These are phyloP conservation scores for Xiphophorus hellerii DNA, from an alignment of 2,113 vertebrate species.

Conservation along the genomic window DNA sequence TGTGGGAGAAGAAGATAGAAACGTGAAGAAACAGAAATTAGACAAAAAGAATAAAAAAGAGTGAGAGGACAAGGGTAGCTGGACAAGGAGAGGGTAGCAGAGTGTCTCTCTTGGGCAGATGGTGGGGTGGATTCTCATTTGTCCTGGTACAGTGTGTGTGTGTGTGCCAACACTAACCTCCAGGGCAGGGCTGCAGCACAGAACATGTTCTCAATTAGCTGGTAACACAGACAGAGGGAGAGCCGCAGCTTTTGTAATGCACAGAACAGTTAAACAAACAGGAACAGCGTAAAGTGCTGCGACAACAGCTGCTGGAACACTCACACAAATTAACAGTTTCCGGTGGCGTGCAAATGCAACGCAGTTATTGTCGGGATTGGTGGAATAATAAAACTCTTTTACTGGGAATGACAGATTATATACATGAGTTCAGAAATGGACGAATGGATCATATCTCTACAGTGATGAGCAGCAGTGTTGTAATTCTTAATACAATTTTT, in stretches of 20 bases:
- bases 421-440: neutral
- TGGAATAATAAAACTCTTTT: neutral
- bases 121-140: slow-evolving; percentile 79
- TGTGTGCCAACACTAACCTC: slow-evolving; percentile 74
- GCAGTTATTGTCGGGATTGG: neutral
- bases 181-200: slow-evolving; percentile 69
- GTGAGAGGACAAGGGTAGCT: slow-evolving; percentile 54
- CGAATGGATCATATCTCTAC: neutral
- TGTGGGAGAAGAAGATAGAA: slow-evolving; percentile 17
- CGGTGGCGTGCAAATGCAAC: slow-evolving; percentile 1
- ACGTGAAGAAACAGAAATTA: slow-evolving; percentile 39
- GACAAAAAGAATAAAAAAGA: slow-evolving; percentile 39
- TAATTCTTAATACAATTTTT: neutral
- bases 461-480: neutral
- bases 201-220: slow-evolving; percentile 77
- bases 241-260: slow-evolving; percentile 23
- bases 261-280: slow-evolving; percentile 43
- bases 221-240: slow-evolving; percentile 58
- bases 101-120: slow-evolving; percentile 77
- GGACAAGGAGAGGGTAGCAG: slow-evolving; percentile 72
- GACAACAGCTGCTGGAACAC: slow-evolving; percentile 9
- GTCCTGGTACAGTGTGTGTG: slow-evolving; percentile 73
- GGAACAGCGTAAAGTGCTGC: slow-evolving; percentile 5
- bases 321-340: neutral
- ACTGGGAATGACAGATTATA: neutral